Percentiles rank a stretch among this genome's conserved stretches.
Evolutionary conservation across 2,797 vertebrate species (phyloP).

Genomic region (Geotrypetes seraphini): DNA sequence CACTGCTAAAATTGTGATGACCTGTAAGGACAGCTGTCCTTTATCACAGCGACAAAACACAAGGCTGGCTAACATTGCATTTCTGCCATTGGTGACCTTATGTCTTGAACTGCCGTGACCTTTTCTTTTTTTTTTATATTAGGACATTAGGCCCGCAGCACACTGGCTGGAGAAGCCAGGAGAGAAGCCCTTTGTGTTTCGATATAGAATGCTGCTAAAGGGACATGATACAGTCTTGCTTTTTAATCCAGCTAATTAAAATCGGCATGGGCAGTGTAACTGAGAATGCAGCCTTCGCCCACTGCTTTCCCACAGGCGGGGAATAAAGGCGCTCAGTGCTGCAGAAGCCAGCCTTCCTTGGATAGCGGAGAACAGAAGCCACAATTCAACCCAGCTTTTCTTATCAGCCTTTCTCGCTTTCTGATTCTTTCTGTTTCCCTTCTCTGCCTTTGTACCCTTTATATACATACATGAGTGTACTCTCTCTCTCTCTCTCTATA

Average conservation of each 20-base stretch:
- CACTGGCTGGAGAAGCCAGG: slow-evolving; percentile 28
- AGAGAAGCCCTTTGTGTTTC: slow-evolving; percentile 55
- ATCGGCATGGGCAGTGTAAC: slow-evolving; percentile 63
- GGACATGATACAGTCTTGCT: slow-evolving; percentile 47
- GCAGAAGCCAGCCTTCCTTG: slow-evolving; percentile 40
- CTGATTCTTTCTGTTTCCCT: slow-evolving; percentile 14
- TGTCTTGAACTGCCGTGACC: slow-evolving; percentile 40
- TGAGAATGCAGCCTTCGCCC: slow-evolving; percentile 54
- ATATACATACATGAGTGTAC: no score
- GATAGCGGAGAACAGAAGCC: slow-evolving; percentile 72
- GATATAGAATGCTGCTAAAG: slow-evolving; percentile 27
- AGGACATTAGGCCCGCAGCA: slow-evolving; percentile 32
- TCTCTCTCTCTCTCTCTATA: slow-evolving; percentile 2
- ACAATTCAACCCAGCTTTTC: slow-evolving; percentile 68
- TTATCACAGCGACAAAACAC: slow-evolving; percentile 35
- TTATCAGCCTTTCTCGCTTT: no score
- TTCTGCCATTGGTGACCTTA: slow-evolving; percentile 45
- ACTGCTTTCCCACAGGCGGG: slow-evolving; percentile 85
- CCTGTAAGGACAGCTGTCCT: slow-evolving; percentile 35
- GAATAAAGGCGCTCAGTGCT: slow-evolving; percentile 72
- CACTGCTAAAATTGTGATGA: slow-evolving; percentile 3
- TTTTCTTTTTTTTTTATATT: slow-evolving; percentile 13
- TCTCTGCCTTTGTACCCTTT: no score
- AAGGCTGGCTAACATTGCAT: slow-evolving; percentile 19
- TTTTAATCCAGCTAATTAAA: slow-evolving; percentile 87